These are phyloP conservation scores for Phaenicophaeus curvirostris DNA, from an alignment of 2,797 vertebrate genomes.

Conservation along the genomic window DNA sequence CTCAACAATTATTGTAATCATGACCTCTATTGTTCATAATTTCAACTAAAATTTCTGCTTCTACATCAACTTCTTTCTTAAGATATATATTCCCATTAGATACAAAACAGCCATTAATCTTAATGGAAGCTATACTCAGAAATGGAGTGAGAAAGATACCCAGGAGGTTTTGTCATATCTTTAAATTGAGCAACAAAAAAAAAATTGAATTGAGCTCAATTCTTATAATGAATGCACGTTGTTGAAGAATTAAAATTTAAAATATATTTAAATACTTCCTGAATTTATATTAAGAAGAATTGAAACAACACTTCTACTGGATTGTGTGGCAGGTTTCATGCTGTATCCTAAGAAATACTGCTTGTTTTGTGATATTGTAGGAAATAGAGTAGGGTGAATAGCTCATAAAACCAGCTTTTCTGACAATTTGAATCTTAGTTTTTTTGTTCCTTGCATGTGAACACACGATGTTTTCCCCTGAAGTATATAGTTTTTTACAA, in stretches of 20 bases:
- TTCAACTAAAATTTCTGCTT: slow-evolving; percentile 55
- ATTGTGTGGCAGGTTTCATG: slow-evolving; percentile 1
- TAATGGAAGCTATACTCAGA: slow-evolving; percentile 51
- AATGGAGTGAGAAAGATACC: slow-evolving; percentile 41
- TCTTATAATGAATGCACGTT: slow-evolving; percentile 49
- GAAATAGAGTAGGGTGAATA: background rate
- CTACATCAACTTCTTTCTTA: slow-evolving; percentile 41
- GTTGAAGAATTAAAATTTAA: slow-evolving; percentile 59
- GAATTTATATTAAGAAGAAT: slow-evolving; percentile 42
- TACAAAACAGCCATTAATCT: slow-evolving; percentile 54
- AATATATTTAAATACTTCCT: slow-evolving; percentile 53
- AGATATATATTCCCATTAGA: slow-evolving; percentile 63
- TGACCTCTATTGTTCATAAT: slow-evolving; percentile 47
- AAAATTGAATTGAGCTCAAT: slow-evolving; percentile 27
- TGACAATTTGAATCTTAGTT: background rate
- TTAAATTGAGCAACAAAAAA: slow-evolving; percentile 54
- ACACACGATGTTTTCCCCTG: background rate
- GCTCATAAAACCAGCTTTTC: slow-evolving; percentile 10
- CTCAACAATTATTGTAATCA: slow-evolving; percentile 66
- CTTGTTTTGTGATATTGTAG: background rate
- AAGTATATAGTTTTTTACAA: background rate
- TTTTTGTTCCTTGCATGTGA: background rate
- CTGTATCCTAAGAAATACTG: background rate
- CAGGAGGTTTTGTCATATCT: slow-evolving; percentile 46
- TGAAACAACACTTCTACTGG: slow-evolving; percentile 18